Percentiles rank a stretch among this genome's conserved stretches.
Conservation (phyloP, 37 sponge, comb jelly and placozoan species). For the Chondrosia reniformis region DNA sequence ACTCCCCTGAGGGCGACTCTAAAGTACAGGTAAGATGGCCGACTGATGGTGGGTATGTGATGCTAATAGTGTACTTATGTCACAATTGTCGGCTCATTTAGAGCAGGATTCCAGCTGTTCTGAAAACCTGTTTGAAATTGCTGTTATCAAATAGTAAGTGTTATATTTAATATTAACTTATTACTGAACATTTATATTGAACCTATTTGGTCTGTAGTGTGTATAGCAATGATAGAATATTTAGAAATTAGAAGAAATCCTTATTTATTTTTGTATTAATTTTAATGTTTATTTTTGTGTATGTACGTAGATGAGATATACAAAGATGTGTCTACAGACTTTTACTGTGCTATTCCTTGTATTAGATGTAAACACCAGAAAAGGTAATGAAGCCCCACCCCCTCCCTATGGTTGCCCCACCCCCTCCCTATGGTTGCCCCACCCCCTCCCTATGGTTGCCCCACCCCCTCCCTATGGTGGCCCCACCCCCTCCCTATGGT, state of each 20-base stretch:
- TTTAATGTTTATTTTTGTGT: neutral
- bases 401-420: too few relatives aligned
- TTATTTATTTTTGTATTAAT: neutral
- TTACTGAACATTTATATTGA: too few relatives aligned
- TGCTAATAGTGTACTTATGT: too few relatives aligned
- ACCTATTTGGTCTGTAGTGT: too few relatives aligned
- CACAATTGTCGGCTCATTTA: too few relatives aligned
- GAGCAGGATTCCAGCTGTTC: too few relatives aligned
- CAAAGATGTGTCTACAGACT: neutral
- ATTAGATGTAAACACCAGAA: neutral
- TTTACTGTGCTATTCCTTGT: conserved; percentile 3
- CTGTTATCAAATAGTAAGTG: neutral
- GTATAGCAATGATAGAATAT: neutral
- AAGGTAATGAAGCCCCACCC: too few relatives aligned
- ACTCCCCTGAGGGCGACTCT: neutral
- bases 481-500: too few relatives aligned
- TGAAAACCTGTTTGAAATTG: too few relatives aligned
- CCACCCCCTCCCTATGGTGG: too few relatives aligned
- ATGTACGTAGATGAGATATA: neutral
- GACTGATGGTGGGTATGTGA: neutral
- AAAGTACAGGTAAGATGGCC: neutral
- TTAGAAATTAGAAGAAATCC: neutral
- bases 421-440: too few relatives aligned
- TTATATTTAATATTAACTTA: neutral
- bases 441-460: too few relatives aligned